These are phyloP conservation scores for Scaptomyza polygonia DNA, from an alignment of 2,888 invertebrate species.

Conservation along the genomic window DNA sequence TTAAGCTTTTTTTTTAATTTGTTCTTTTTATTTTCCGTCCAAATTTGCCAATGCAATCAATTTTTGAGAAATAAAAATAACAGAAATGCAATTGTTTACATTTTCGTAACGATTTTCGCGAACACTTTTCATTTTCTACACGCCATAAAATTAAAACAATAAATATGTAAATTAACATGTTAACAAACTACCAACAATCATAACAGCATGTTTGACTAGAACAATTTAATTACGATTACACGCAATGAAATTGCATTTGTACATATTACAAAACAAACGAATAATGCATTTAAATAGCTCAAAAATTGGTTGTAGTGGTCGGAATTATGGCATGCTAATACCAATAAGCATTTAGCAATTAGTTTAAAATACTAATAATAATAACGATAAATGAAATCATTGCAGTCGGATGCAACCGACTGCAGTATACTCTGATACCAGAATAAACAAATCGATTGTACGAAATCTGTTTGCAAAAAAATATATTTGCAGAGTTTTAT, in stretches of 20 bases:
- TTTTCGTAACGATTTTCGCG: conserved; percentile 22
- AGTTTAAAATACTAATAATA: no score
- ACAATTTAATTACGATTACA: conserved; percentile 28
- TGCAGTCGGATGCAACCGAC: no score
- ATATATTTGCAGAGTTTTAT: no score
- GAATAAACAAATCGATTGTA: no score
- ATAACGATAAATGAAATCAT: no score
- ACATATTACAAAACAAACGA: conserved; percentile 32
- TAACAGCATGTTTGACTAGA: conserved; percentile 47
- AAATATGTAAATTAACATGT: conserved; percentile 33
- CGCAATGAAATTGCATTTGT: conserved; percentile 42
- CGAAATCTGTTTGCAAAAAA: no score
- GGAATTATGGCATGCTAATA: conserved; percentile 63
- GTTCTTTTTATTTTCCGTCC: conserved; percentile 19
- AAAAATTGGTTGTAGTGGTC: conserved; percentile 83
- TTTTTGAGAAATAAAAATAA: conserved; percentile 74
- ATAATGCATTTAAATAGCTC: conserved; percentile 50
- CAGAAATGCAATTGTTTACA: conserved; percentile 25
- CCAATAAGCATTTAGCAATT: conserved; percentile 9
- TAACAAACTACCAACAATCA: conserved; percentile 36
- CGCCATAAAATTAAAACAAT: conserved; percentile 18
- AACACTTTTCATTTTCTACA: background rate
- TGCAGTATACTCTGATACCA: no score
- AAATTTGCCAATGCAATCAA: conserved; percentile 81
- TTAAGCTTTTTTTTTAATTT: conserved; percentile 10